Evolutionary conservation across 2,888 invertebrate species (phyloP).

Genomic region (Plagiodera versicolora): DNA sequence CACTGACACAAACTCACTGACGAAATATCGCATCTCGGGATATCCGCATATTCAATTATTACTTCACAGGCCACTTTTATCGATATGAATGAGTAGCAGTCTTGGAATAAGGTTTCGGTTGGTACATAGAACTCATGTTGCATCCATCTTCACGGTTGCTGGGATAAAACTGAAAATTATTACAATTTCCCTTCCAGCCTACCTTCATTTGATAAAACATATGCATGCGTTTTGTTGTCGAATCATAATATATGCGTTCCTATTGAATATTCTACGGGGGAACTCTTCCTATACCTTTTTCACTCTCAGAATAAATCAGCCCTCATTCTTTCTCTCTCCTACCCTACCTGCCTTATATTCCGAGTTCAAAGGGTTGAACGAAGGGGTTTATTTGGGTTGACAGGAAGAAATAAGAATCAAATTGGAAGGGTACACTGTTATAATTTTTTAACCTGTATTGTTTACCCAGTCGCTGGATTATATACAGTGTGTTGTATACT

Average conservation of each 20-base stretch:
- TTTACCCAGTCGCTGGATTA: constrained; percentile 1
- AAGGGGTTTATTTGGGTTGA: constrained; percentile 31
- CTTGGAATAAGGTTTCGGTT: not conserved
- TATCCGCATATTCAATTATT: too few relatives aligned
- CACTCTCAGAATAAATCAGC: constrained; percentile 37
- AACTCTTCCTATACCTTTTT: constrained; percentile 51
- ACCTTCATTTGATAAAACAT: constrained; percentile 34
- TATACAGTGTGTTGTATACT: not conserved
- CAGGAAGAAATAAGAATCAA: constrained; percentile 30
- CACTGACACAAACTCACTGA: too few relatives aligned
- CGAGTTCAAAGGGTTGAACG: constrained; percentile 30
- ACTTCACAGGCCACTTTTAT: too few relatives aligned
- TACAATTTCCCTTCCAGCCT: constrained; percentile 15
- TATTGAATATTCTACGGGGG: constrained; percentile 46
- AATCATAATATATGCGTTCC: constrained; percentile 49
- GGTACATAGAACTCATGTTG: not conserved
- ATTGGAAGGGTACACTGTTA: constrained; percentile 26
- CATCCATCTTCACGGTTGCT: not conserved
- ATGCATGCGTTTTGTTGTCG: constrained; percentile 48
- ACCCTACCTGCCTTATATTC: constrained; percentile 36
- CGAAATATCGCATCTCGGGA: too few relatives aligned
- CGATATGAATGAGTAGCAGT: not conserved
- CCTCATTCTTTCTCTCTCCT: constrained; percentile 33
- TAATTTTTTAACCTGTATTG: constrained; percentile 18
- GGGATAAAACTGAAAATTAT: constrained; percentile 7